phyloP scores from a whole-genome alignment of 1,140 invertebrate genomes.

The Helicoverpa armigera region DNA sequence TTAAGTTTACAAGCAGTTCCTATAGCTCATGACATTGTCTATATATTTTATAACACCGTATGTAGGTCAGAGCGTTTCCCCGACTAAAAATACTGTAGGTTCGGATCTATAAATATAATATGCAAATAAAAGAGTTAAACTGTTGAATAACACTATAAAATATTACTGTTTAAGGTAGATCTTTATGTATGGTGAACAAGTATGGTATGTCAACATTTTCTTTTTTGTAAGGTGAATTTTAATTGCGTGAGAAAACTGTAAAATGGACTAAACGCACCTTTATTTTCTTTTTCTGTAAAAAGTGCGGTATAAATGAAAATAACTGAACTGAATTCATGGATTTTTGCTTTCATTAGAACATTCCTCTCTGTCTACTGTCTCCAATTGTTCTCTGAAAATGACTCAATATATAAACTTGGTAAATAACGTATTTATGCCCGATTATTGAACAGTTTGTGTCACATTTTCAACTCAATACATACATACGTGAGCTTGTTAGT shows the following conservation, averaged over 20 bases:
- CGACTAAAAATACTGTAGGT: conserved; percentile 29
- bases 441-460: not conserved
- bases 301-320: not conserved
- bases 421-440: conserved; percentile 11
- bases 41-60: not conserved
- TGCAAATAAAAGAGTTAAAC: conserved; percentile 50
- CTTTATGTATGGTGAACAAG: conserved; percentile 2
- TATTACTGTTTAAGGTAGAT: conserved; percentile 51
- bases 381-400: not conserved
- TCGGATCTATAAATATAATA: conserved; percentile 43
- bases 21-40: conserved; percentile 35
- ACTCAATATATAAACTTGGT: conserved; percentile 17
- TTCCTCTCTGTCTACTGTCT: not conserved
- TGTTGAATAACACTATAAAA: conserved; percentile 51
- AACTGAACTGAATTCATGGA: not conserved
- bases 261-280: not conserved
- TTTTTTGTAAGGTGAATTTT: conserved; percentile 24
- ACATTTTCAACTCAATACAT: not conserved
- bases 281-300: not conserved
- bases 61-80: not conserved
- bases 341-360: conserved; percentile 9
- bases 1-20: conserved; percentile 31
- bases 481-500: conserved; percentile 13
- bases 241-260: conserved; percentile 5
- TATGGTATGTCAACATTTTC: conserved; percentile 1